Base-by-base conservation (phyloP, 2,888 invertebrate species). In the Coleophora flavipennella region DNA sequence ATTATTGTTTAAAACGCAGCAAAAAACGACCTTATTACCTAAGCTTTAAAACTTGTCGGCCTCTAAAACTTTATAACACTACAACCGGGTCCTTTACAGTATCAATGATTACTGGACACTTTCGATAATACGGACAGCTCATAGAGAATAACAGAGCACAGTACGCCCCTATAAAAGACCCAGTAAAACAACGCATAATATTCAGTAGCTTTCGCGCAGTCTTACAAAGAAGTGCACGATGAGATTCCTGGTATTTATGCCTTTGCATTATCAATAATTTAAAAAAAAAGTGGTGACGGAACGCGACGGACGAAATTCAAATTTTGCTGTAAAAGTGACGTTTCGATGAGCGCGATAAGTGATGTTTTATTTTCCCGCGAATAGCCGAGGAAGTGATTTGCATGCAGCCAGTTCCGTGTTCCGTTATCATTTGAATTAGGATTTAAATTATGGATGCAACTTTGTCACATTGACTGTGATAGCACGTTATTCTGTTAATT, bases 201-300 rank as follows among this genome's bases (percentile, higher is more conserved):
- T 80, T 83, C 83, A 83, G 83, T 83, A 83, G 83, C 83, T 78
- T 65, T 67, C 77, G 70, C 62, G 83, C 72, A 83, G 83, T 83
- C 83, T 67, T 61, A 67, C 59, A 55, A 62, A 71, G 83, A 83
- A 83, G 80, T 83, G 72, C 83, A 83, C 62, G 75, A 83, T 83
- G 83, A 83, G 81, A 83, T 83, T 83, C 63, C 79, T 83, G 81
- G 81, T 83, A 76, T 61, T 66, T 57, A 45, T 51, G 39, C 46
- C 52, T 59, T 51, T 56, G 57, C 48, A 43, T 47, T 44, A 44
- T 43, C 36, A 40, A 32, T 34, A 33, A 20, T 44, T 38, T 43
- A 45, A 46, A 39, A 47, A 38, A 33, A 13, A 35, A 26, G 32
- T 35, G 37, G 34, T 41, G 38, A 40, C 40, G 40, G 43, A 43